Percentiles rank a stretch among this genome's conserved stretches.
These are phyloP conservation scores for Phoxinus dragarum DNA, from an alignment of 2,797 vertebrate species.

Conservation along the genomic window DNA sequence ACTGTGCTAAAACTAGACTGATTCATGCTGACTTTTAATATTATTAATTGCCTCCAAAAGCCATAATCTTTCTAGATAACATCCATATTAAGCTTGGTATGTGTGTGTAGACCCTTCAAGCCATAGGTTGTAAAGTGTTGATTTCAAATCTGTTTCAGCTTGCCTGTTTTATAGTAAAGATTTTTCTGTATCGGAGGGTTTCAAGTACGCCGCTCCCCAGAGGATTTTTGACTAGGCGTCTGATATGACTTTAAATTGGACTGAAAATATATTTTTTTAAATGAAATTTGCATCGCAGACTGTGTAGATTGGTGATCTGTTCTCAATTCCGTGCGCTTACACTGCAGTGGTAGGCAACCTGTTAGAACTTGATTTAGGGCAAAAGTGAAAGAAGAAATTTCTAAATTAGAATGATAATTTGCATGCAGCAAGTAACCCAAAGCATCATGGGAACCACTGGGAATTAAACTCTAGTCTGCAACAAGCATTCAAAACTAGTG, in stretches of 20 bases:
- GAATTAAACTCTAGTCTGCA: too few relatives aligned
- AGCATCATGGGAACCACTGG: too few relatives aligned
- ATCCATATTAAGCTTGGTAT: background rate
- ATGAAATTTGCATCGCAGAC: background rate
- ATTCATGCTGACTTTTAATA: background rate
- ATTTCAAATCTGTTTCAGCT: conserved; percentile 10
- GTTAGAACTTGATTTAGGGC: background rate
- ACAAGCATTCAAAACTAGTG: background rate
- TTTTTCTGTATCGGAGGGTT: background rate
- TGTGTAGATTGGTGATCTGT: background rate
- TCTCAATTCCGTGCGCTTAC: background rate
- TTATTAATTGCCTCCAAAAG: background rate
- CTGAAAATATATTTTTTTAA: background rate
- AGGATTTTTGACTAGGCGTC: background rate
- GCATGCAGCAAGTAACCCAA: background rate
- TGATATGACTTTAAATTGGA: background rate
- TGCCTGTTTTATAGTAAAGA: background rate
- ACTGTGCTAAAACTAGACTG: background rate
- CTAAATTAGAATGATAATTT: background rate
- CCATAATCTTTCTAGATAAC: background rate
- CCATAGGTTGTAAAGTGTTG: background rate
- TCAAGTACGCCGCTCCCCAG: background rate
- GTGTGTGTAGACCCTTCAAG: background rate
- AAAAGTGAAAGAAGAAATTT: conserved; percentile 7
- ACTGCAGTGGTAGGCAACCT: background rate